Evolutionary conservation across 2,888 invertebrate species (phyloP).

Genomic region (Drosophila kokeensis): DNA sequence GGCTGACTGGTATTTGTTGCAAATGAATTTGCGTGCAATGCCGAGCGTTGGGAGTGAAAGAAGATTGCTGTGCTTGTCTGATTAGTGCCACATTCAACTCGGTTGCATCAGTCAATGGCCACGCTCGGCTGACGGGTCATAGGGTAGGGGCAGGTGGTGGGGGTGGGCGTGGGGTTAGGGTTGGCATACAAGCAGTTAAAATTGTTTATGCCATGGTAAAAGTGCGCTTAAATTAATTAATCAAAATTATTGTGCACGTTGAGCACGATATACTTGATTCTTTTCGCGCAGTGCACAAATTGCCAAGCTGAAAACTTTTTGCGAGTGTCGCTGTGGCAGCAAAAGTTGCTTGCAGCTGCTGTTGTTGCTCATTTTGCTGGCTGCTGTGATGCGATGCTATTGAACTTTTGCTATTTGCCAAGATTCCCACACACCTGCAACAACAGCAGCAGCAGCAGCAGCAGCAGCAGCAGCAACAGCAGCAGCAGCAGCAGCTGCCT

Average conservation of each 20-base stretch:
- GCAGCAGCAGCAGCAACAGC: conserved; percentile 30
- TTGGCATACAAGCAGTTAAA: background rate
- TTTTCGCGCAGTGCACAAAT: background rate
- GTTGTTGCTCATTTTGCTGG: conserved; percentile 26
- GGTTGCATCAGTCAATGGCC: conserved; percentile 45
- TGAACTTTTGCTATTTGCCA: conserved; percentile 79
- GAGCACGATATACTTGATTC: background rate
- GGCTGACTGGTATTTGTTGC: conserved; percentile 11
- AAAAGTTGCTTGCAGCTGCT: conserved; percentile 19
- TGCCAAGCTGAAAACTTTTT: conserved; percentile 14
- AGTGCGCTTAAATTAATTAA: background rate
- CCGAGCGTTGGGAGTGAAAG: conserved; percentile 1
- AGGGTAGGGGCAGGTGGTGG: background rate
- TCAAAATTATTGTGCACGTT: background rate
- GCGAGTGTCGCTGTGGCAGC: conserved; percentile 31
- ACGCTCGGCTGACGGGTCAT: background rate
- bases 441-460: conserved; percentile 18
- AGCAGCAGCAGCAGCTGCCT: conserved; percentile 31
- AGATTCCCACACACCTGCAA: conserved; percentile 80
- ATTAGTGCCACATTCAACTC: conserved; percentile 18
- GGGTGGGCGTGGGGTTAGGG: background rate
- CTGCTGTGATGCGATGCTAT: conserved; percentile 62
- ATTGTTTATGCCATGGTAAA: background rate
- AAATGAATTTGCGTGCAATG: conserved; percentile 31
- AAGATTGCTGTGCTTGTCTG: conserved; percentile 18